These are phyloP conservation scores for Ianthella basta DNA, from an alignment of 37 sponge, comb jelly and placozoan species.

Conservation along the genomic window DNA sequence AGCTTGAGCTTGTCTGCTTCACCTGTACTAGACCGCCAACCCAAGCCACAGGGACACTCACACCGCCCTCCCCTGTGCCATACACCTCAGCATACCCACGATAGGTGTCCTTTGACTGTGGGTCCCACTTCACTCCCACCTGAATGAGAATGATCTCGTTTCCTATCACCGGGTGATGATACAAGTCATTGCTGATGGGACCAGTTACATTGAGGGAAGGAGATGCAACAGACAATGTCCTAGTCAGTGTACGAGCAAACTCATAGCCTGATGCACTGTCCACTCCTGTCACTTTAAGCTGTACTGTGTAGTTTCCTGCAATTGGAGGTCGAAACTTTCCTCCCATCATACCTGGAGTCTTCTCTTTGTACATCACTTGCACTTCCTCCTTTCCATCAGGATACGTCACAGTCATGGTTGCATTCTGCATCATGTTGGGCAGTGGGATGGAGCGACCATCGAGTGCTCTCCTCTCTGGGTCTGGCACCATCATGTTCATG, in stretches of 20 bases:
- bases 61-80: not conserved
- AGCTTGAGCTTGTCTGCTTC: not conserved
- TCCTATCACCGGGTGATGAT: not conserved
- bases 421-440: not conserved
- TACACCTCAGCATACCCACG: conserved; percentile 16
- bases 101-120: not conserved
- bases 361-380: not conserved
- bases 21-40: conserved; percentile 17
- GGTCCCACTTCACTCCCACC: not conserved
- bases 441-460: not conserved
- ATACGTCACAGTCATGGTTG: not conserved
- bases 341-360: not conserved
- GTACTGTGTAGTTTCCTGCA: conserved; percentile 1
- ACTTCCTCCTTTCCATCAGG: not conserved
- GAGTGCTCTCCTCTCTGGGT: not conserved
- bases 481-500: not conserved
- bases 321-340: not conserved
- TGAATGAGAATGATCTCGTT: not conserved
- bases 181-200: not conserved
- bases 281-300: not conserved
- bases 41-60: conserved; percentile 15
- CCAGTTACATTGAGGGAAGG: conserved; percentile 16
- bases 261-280: not conserved
- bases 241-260: not conserved
- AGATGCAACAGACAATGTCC: not conserved